Percentiles rank a stretch among this genome's conserved stretches.
phyloP scores from a whole-genome alignment of 64 coral and sea anemone species.

The Anthopleura sola region DNA sequence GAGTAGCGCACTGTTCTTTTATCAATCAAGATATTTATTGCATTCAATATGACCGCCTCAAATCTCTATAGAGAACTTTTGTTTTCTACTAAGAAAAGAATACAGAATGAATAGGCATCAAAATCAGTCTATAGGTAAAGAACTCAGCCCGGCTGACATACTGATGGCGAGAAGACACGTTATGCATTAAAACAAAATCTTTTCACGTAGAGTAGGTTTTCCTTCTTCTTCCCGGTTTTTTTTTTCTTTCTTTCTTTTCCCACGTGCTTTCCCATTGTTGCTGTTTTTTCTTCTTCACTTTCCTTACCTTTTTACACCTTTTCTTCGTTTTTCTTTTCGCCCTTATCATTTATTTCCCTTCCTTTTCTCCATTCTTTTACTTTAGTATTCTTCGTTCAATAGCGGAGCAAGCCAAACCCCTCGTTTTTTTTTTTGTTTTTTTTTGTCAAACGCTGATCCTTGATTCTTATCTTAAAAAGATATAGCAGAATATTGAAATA shows the following conservation, averaged over 20 bases:
- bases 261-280: too few species aligned
- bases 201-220: too few species aligned
- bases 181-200: too few species aligned
- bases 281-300: too few species aligned
- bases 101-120: neutral
- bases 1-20: neutral
- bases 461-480: neutral
- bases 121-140: too few species aligned
- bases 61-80: neutral
- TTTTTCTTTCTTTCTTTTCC: neutral
- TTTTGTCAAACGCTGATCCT: neutral
- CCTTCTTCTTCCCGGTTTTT: neutral
- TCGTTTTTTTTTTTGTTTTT: neutral
- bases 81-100: neutral
- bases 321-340: neutral
- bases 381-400: neutral
- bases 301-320: too few species aligned
- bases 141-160: too few species aligned
- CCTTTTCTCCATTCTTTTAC: neutral
- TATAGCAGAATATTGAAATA: neutral
- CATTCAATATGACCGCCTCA: neutral
- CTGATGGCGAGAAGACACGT: too few species aligned
- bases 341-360: neutral
- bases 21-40: too few species aligned
- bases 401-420: neutral